A percentile compares a stretch with the other conserved stretches of the same genome.
phyloP scores from a whole-genome alignment of 2,888 invertebrate species.

The Tipula confusa region DNA sequence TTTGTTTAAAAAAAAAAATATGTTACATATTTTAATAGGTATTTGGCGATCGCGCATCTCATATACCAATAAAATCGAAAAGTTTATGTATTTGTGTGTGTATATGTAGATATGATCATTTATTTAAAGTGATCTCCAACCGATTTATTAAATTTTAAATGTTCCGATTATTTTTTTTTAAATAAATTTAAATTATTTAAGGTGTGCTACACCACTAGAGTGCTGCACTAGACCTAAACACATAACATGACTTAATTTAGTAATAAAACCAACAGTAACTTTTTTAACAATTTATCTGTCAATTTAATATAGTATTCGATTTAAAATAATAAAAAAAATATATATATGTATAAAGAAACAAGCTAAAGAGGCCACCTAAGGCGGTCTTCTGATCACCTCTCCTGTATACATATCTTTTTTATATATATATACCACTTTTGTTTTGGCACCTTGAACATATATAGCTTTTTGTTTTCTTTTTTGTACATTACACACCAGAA shows the following conservation, averaged over 20 bases:
- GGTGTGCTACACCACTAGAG: background rate
- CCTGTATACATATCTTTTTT: background rate
- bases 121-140: background rate
- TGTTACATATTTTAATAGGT: slow-evolving; percentile 25
- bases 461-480: background rate
- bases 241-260: background rate
- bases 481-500: slow-evolving; percentile 20
- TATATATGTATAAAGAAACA: background rate
- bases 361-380: slow-evolving; percentile 7
- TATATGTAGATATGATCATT: too few species aligned
- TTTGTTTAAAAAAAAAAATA: background rate
- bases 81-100: background rate
- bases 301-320: background rate
- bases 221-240: background rate
- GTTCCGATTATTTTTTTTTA: background rate
- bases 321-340: background rate
- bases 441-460: slow-evolving; percentile 14
- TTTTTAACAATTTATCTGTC: slow-evolving; percentile 12
- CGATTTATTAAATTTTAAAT: slow-evolving; percentile 1
- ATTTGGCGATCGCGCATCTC: background rate
- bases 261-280: slow-evolving; percentile 3
- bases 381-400: background rate
- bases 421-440: background rate
- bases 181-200: background rate
- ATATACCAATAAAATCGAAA: background rate